A percentile compares a stretch with the other conserved stretches of the same genome.
phyloP scores from a whole-genome alignment of 2,113 vertebrate species.

The Otocyon megalotis region DNA sequence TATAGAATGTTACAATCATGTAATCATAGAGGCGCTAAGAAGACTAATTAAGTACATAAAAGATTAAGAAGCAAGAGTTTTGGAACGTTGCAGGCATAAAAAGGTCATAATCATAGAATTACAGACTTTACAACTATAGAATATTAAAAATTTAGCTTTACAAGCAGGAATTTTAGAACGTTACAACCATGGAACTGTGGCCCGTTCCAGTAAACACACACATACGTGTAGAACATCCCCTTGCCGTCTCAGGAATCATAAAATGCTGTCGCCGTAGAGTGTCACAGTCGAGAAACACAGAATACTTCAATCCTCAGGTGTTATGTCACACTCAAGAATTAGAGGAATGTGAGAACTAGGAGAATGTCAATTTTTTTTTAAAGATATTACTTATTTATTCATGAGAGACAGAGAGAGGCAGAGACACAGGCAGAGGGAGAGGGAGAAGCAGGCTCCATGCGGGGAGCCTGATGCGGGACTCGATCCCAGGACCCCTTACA shows the following conservation, averaged over 20 bases:
- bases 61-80: background rate
- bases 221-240: background rate
- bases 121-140: constrained; percentile 29
- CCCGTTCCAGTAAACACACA: background rate
- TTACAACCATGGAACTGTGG: background rate
- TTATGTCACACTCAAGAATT: background rate
- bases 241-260: background rate
- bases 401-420: no score
- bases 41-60: background rate
- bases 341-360: background rate
- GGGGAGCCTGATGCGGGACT: no score
- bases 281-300: background rate
- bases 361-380: background rate
- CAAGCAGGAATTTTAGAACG: background rate
- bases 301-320: background rate
- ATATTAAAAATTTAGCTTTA: constrained; percentile 51
- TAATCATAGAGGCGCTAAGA: constrained; percentile 50
- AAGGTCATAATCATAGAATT: constrained; percentile 65
- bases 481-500: no score
- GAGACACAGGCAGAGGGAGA: no score
- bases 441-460: no score
- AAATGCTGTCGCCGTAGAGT: background rate
- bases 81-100: constrained; percentile 10
- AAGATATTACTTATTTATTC: no score
- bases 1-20: constrained; percentile 39